A percentile compares a stretch with the other conserved stretches of the same genome.
phyloP scores from a whole-genome alignment of 2,113 vertebrate species.

The Phaetusa simplex region DNA sequence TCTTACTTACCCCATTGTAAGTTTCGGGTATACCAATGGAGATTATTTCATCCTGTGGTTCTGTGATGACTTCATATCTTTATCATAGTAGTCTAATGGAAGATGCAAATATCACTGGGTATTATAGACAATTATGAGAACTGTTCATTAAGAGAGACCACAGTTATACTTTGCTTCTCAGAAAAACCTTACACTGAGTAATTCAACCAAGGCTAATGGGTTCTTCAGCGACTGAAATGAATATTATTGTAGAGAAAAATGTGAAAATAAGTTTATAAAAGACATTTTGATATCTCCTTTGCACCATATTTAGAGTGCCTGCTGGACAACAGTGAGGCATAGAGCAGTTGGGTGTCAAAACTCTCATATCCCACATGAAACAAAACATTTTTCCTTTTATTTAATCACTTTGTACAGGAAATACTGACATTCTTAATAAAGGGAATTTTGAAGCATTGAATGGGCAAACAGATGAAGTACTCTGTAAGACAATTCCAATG shows the following conservation, averaged over 20 bases:
- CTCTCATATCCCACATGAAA: not conserved
- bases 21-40: not conserved
- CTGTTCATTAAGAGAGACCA: not conserved
- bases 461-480: not conserved
- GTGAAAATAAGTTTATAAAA: not conserved
- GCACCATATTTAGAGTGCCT: not conserved
- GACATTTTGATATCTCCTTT: not conserved
- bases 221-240: not conserved
- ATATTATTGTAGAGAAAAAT: not conserved
- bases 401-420: not conserved
- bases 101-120: not conserved
- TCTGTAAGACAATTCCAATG: not conserved
- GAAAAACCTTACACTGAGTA: not conserved
- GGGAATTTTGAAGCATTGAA: not conserved
- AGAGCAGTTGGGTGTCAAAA: not conserved
- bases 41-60: not conserved
- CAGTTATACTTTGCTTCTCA: not conserved
- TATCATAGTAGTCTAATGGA: not conserved
- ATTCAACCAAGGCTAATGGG: not conserved
- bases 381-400: not conserved
- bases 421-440: not conserved
- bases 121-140: not conserved
- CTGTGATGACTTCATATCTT: not conserved
- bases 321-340: not conserved
- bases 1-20: not conserved